Evolutionary conservation across 2,888 invertebrate species (phyloP).

Genomic region (Mystacides longicornis): DNA sequence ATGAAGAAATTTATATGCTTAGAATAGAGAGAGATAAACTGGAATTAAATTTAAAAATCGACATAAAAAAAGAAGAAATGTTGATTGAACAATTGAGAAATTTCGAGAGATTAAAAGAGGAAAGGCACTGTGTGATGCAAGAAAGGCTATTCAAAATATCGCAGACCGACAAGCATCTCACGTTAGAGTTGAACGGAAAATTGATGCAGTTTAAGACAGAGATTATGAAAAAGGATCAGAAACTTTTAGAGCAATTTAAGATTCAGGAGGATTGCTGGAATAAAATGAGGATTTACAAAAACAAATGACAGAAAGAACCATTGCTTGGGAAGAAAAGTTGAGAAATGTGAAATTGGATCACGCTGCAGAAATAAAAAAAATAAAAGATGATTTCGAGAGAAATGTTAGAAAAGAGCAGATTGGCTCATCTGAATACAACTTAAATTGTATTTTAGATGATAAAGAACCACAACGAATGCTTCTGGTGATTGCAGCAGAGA

Average conservation of each 20-base stretch:
- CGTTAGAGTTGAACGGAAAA: constrained; percentile 84
- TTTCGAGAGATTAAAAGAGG: constrained; percentile 63
- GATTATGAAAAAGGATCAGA: constrained; percentile 69
- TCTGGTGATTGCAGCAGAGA: constrained; percentile 84
- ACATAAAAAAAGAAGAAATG: constrained; percentile 81
- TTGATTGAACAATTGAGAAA: constrained; percentile 71
- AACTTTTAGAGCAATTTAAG: constrained; percentile 74
- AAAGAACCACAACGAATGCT: constrained; percentile 65
- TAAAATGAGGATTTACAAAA: constrained; percentile 64
- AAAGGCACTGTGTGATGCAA: constrained; percentile 76
- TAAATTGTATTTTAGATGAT: constrained; percentile 62
- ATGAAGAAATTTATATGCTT: constrained; percentile 92
- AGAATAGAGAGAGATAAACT: constrained; percentile 92
- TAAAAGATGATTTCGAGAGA: constrained; percentile 45
- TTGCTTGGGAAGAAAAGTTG: constrained; percentile 54
- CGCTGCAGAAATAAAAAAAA: constrained; percentile 64
- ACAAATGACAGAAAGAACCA: constrained; percentile 59
- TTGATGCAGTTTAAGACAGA: constrained; percentile 80
- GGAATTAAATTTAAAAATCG: constrained; percentile 93
- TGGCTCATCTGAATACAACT: constrained; percentile 63
- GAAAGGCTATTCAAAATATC: constrained; percentile 76
- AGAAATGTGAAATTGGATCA: constrained; percentile 40
- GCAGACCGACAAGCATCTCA: constrained; percentile 81
- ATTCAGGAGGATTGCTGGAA: constrained; percentile 66
- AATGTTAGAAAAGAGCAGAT: constrained; percentile 46